Evolutionary conservation across 1,140 invertebrate genomes (phyloP), one percentile per base, ranked within the genome.

Genomic region (Coenobita brevimanus): DNA sequence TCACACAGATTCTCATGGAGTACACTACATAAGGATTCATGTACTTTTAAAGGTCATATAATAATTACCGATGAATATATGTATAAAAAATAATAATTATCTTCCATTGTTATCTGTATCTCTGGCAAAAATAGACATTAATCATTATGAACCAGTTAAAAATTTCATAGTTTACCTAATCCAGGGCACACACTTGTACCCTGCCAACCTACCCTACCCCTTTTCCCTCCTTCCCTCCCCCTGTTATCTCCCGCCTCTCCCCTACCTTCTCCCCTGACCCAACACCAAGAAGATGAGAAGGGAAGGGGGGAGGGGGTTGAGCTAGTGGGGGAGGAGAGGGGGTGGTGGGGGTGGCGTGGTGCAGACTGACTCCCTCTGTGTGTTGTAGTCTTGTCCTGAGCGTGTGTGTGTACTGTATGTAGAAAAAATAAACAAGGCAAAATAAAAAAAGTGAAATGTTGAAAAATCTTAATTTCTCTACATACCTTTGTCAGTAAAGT

Each of bases 351-450:
- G 38, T 33, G 36, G 13, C 24, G 60, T 57, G 76, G 64, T 50
- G 43, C 62, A 27, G 46, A 43, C 43, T 69, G 76, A 54, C 64
- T 71, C 78, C 75, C 75, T 87, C 62, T 87, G 76, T 87, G 54
- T 87, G 76, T 87, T 69, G 85, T 87, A 87, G 85, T 87, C 24
- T 87, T 50, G 85, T 87, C 85, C 85, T 76, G 85, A 87, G 85
- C 76, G 85, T 87, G 85, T 87, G 85, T 87, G 85, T 87, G 85
- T 87, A 79, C 64, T 87, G 85, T 87, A 80, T 87, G 82, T 89
- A 89, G 81, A 79, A 71, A 75, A 76, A 82, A n/a, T n/a, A n/a
- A 79, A 83, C 75, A 75, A 89, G 76, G 87, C 75, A 71, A 83
- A 82, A 84, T 79, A 88, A 83, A 83, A 86, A 83, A 83, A 86